phyloP scores from a whole-genome alignment of 2,113 vertebrate species.

The Acanthisitta chloris region DNA sequence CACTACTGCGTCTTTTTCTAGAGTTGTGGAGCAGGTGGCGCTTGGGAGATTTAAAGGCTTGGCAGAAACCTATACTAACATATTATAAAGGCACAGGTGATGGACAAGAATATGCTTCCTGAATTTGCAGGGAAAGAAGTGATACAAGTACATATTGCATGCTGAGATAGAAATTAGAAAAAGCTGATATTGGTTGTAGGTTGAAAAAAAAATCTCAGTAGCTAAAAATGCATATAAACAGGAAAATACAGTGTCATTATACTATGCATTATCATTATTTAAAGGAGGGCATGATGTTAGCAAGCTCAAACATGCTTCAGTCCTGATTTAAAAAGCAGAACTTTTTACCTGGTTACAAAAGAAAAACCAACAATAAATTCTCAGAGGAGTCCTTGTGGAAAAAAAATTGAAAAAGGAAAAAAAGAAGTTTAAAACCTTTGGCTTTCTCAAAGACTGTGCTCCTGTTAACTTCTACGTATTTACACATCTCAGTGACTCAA shows the following conservation, averaged over 20 bases:
- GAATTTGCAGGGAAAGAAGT: neutral
- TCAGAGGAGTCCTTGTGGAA: neutral
- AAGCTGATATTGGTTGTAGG: neutral
- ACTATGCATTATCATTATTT: neutral
- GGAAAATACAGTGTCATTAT: neutral
- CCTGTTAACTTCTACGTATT: conserved; percentile 46
- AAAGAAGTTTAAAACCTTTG: neutral
- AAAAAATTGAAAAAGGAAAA: neutral
- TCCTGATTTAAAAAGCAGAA: neutral
- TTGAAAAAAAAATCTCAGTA: neutral
- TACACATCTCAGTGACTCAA: conserved; percentile 41
- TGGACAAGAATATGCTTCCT: neutral
- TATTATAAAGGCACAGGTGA: neutral
- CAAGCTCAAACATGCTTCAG: neutral
- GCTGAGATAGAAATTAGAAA: neutral
- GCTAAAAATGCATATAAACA: neutral
- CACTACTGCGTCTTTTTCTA: neutral
- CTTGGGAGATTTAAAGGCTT: neutral
- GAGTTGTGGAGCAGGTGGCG: neutral
- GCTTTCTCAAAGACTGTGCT: conserved; percentile 4
- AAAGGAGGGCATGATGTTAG: neutral
- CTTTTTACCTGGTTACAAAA: neutral
- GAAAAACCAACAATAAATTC: conserved; percentile 12
- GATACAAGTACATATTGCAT: neutral
- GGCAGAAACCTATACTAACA: conserved; percentile 17